phyloP scores from a whole-genome alignment of 2,113 vertebrate genomes.

The Turnix velox region DNA sequence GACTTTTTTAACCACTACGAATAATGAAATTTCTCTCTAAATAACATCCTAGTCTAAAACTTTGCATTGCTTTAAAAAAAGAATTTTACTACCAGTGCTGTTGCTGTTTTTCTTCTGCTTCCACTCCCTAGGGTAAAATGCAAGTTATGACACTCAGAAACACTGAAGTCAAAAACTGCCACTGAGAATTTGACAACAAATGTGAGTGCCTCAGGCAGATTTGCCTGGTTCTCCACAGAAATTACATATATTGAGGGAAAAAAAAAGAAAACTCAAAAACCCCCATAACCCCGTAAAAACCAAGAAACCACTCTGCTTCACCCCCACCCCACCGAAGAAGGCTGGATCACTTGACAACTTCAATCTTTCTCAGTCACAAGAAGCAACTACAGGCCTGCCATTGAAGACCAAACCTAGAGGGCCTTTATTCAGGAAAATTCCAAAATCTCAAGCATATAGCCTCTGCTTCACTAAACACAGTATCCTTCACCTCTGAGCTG shows the following conservation, averaged over 20 bases:
- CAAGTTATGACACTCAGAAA: rapidly evolving
- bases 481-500: rapidly evolving
- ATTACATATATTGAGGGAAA: rapidly evolving
- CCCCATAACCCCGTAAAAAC: too few species aligned
- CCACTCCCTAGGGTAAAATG: background rate
- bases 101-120: background rate
- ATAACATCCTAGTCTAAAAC: background rate
- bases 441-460: rapidly evolving
- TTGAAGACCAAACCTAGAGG: rapidly evolving
- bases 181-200: background rate
- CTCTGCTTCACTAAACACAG: rapidly evolving
- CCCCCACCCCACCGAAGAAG: background rate
- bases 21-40: background rate
- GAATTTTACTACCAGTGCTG: background rate
- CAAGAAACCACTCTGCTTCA: background rate
- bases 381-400: background rate
- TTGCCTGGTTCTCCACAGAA: background rate
- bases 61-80: background rate
- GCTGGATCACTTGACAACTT: background rate
- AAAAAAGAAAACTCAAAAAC: background rate
- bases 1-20: background rate
- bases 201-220: background rate
- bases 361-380: background rate
- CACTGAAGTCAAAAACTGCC: background rate
- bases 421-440: background rate